phyloP scores from a whole-genome alignment of 53 echinoderm and acorn worm genomes.

The Temnopleurus reevesii region DNA sequence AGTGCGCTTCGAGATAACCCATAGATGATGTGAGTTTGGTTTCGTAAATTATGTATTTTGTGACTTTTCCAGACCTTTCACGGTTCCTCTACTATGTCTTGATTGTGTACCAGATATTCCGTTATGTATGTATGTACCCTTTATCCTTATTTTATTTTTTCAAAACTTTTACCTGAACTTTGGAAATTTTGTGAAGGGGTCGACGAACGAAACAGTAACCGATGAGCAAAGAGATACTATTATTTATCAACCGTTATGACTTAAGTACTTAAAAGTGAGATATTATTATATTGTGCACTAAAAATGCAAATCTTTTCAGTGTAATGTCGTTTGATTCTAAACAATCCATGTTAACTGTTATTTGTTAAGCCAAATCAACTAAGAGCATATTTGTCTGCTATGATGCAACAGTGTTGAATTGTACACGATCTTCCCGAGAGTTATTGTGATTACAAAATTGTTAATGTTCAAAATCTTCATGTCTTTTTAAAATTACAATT shows the following conservation, averaged over 20 bases:
- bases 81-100: constrained; percentile 12
- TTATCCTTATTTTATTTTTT: neutral
- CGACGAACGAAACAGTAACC: constrained; percentile 47
- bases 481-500: neutral
- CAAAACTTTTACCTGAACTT: neutral
- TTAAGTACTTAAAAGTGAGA: constrained; percentile 44
- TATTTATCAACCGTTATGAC: neutral
- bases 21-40: constrained; percentile 19
- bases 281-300: constrained; percentile 35
- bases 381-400: neutral
- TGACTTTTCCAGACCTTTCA: neutral
- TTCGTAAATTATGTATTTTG: neutral
- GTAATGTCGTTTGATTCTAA: neutral
- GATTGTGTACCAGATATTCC: neutral
- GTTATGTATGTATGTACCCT: neutral
- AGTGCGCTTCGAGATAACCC: too few species aligned
- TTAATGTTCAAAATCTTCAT: neutral
- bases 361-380: constrained; percentile 5
- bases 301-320: neutral
- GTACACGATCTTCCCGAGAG: neutral
- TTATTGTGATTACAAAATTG: neutral
- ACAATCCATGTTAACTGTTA: neutral
- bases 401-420: neutral
- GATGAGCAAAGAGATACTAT: neutral
- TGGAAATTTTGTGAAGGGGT: constrained; percentile 49